These are phyloP conservation scores for Ophion obscuratus DNA, from an alignment of 2,888 invertebrate genomes.

Conservation along the genomic window DNA sequence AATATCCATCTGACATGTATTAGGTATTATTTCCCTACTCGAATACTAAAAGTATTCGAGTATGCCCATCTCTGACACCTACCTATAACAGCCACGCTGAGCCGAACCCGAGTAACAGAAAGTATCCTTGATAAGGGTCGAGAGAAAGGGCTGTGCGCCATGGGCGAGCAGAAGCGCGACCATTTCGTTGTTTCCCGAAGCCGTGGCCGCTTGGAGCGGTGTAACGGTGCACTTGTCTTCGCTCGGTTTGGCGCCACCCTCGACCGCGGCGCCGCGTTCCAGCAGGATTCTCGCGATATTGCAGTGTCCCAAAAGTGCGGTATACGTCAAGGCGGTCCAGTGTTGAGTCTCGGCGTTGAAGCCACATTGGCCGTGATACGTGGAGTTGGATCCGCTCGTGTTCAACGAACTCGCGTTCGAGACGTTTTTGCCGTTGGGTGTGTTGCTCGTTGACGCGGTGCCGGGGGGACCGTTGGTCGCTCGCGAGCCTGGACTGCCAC, in stretches of 20 bases:
- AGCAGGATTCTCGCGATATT: slow-evolving; percentile 87
- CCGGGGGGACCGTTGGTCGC: slow-evolving; percentile 66
- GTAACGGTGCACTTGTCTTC: slow-evolving; percentile 95
- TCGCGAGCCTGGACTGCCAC: slow-evolving; percentile 69
- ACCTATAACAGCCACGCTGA: slow-evolving; percentile 93
- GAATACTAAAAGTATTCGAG: too few relatives aligned
- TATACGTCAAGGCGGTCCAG: slow-evolving; percentile 96
- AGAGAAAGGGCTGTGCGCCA: slow-evolving; percentile 95
- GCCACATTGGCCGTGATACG: slow-evolving; percentile 68
- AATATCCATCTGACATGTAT: too few relatives aligned
- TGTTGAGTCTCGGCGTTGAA: slow-evolving; percentile 88
- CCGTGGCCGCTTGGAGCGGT: slow-evolving; percentile 94
- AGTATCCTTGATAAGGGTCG: slow-evolving; percentile 92
- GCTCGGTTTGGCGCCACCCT: slow-evolving; percentile 92
- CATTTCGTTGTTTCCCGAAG: slow-evolving; percentile 92
- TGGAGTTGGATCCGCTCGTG: slow-evolving; percentile 53
- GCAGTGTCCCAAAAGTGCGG: slow-evolving; percentile 87
- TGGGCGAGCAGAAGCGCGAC: slow-evolving; percentile 92
- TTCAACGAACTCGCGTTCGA: slow-evolving; percentile 31
- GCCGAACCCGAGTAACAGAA: slow-evolving; percentile 94
- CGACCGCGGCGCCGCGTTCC: slow-evolving; percentile 92
- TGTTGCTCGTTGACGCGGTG: slow-evolving; percentile 70
- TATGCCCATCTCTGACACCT: too few relatives aligned
- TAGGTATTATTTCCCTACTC: too few relatives aligned
- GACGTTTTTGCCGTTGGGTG: slow-evolving; percentile 77